Evolutionary conservation across 2,113 vertebrate genomes (phyloP), one percentile per base, ranked within the genome.

Genomic region (Spermophilus dauricus): DNA sequence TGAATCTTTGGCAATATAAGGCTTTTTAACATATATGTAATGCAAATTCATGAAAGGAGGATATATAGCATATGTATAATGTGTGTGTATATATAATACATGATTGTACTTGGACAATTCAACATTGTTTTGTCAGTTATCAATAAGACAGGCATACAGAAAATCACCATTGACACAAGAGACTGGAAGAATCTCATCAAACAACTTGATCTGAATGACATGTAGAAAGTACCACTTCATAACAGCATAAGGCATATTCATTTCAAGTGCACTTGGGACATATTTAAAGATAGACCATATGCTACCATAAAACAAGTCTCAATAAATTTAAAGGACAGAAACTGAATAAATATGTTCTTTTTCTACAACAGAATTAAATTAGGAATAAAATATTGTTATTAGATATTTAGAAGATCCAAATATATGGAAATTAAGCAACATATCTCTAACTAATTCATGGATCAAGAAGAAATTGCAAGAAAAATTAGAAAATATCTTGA

Each of bases 71-170:
- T 51, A 51, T 48, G 48, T 48, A 48, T 11, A 10, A 11, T 53
- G 13, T 56, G 2, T 20, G 6, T 56, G 2, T 22, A 58, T 22
- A 22, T 58, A 58, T 24, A 86, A 81, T 69, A 28, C 14, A 70
- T 81, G 93, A 48, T 95, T n/a, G 10, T 65, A 65, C 91, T 93
- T 86, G 30, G 53, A 91, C 4, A 34, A 30, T 72, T 53, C 3
- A 75, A 61, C 28, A 91, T 86, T 94, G 76, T 83, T 94, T 45
- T 95, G n/a, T 53, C 63, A 73, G 53, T n/a, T 80, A 84, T 83
- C 78, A 91, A 91, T 72, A 84, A 24, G 63, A 72, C 26, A 93
- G 42, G 53, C 70, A 78, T 83, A 77, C 17, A 88, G 69, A 84
- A 88, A 88, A 92, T 92, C 63, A 63, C n/a, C 88, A 88, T 82